Conservation (phyloP, 2,113 vertebrate genomes). For the Tinamus guttatus region DNA sequence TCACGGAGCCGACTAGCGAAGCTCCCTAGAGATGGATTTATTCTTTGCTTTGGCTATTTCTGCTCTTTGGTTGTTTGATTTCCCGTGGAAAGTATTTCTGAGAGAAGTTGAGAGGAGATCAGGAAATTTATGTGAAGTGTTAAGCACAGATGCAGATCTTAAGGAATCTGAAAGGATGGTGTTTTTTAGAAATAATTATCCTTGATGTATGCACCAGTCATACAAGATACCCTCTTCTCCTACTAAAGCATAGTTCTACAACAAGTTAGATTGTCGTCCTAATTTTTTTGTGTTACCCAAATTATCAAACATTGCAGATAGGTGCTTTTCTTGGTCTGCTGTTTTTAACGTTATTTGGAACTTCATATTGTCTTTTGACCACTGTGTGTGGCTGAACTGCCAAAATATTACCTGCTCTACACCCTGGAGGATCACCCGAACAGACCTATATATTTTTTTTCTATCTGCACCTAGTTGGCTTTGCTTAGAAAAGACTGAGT, state of each 20-base stretch:
- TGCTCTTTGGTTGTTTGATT: neutral
- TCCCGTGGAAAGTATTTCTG: neutral
- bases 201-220: neutral
- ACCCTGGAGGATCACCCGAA: neutral
- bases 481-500: neutral
- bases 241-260: neutral
- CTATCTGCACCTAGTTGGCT: neutral
- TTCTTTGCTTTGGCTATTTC: neutral
- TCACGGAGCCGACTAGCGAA: neutral
- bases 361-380: neutral
- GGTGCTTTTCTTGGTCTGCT: neutral
- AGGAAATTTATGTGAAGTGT: neutral
- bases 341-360: neutral
- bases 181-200: conserved; percentile 8
- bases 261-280: neutral
- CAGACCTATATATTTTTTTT: neutral
- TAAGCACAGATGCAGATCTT: neutral
- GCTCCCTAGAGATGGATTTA: neutral
- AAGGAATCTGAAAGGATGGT: neutral
- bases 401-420: neutral
- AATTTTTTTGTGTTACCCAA: neutral
- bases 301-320: neutral
- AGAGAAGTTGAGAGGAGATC: neutral
- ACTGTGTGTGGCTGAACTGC: neutral
- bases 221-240: neutral